These are phyloP conservation scores for Trinorchestia longiramus DNA, from an alignment of 1,140 invertebrate species.

Conservation along the genomic window DNA sequence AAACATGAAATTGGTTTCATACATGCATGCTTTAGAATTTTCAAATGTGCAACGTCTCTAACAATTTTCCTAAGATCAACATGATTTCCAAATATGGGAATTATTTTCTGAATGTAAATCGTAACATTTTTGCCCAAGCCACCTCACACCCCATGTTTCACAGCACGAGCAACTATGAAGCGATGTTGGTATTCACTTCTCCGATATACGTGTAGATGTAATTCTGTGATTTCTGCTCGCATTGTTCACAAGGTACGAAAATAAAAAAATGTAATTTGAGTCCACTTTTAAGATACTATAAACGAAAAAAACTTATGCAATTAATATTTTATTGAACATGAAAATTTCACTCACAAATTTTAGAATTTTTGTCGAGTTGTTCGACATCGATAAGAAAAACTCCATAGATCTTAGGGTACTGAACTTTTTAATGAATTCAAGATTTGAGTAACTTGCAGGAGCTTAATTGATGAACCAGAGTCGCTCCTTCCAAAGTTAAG, in stretches of 20 bases:
- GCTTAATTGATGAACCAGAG: constrained; percentile 24
- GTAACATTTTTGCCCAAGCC: neutral
- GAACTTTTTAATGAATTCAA: constrained; percentile 12
- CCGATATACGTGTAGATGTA: too few relatives aligned
- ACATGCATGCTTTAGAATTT: neutral
- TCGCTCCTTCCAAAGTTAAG: neutral
- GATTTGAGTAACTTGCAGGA: constrained; percentile 25
- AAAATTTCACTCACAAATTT: neutral
- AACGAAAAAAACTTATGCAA: neutral
- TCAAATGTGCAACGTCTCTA: neutral
- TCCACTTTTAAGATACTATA: too few relatives aligned
- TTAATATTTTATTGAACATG: neutral
- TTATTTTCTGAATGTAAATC: too few relatives aligned
- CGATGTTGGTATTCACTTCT: neutral
- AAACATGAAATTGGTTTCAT: neutral
- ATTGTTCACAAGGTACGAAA: too few relatives aligned
- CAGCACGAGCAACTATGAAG: neutral
- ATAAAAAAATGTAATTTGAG: too few relatives aligned
- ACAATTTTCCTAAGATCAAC: neutral
- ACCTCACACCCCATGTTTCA: neutral
- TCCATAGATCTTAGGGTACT: neutral
- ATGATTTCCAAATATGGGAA: neutral
- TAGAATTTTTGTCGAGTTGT: neutral
- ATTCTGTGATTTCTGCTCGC: too few relatives aligned
- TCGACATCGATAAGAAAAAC: neutral